Evolutionary conservation across 2,797 vertebrate species (phyloP).

Genomic region (Lophotriccus pileatus): DNA sequence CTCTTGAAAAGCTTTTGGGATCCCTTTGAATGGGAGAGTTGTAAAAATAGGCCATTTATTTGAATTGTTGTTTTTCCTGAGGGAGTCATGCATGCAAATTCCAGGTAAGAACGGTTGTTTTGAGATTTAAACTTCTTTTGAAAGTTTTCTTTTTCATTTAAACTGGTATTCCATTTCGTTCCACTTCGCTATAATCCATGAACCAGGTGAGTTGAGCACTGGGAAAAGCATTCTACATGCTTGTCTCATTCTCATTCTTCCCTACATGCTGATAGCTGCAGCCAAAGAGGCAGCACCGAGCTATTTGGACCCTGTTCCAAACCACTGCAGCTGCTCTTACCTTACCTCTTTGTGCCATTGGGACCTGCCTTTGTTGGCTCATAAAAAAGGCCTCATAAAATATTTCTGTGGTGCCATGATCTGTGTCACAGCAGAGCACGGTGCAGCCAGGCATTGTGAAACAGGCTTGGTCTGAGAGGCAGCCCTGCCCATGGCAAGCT

Average conservation of each 20-base stretch:
- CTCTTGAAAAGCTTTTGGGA: neutral
- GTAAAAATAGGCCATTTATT: neutral
- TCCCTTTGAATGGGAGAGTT: neutral
- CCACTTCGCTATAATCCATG: neutral
- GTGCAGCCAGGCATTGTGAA: neutral
- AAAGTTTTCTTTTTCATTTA: neutral
- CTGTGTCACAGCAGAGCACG: neutral
- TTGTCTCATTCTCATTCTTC: neutral
- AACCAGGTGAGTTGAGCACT: neutral
- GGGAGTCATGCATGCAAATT: neutral
- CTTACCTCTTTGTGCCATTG: neutral
- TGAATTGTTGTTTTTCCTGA: neutral
- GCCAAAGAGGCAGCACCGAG: neutral
- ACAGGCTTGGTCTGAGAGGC: neutral
- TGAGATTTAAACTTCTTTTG: neutral
- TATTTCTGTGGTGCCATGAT: neutral
- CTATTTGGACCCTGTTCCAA: neutral
- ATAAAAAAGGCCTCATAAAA: conserved; percentile 13
- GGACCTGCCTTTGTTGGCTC: neutral
- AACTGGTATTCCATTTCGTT: neutral
- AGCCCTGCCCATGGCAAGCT: neutral
- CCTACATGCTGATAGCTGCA: fast-evolving
- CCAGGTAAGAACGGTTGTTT: neutral
- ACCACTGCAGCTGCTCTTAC: neutral
- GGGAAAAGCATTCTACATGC: fast-evolving